Evolutionary conservation across 2,888 invertebrate genomes (phyloP), one percentile per base, ranked within the genome.

Genomic region (Lobophora halterata): DNA sequence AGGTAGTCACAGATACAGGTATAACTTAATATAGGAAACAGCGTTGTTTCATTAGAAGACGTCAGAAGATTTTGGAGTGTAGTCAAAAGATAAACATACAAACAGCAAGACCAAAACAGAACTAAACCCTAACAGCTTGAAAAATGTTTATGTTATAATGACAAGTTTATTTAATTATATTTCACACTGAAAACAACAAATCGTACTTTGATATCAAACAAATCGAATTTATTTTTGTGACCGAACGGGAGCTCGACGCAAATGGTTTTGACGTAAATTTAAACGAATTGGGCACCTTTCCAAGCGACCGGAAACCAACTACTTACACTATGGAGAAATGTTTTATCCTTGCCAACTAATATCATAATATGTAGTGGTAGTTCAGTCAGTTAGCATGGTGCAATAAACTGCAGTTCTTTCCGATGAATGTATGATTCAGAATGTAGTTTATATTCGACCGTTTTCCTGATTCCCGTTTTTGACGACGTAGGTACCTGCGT

Each of bases 191-290:
- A 29, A 39, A 29, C 14, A 26, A 40, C 14, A 41, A 13, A 35
- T 24, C 20, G 26, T 27, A 25, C 8, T 25, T 40, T 28, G 36
- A 37, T 44, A 21, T 41, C 33, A 37, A 43, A 37, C 37, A 49
- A 51, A 44, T 43, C 49, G 53, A 49, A 47, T 63, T 64, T 65
- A 67, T 68, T 66, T 71, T 65, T 59, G 65, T 52, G 63, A 53
- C 63, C 52, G 52, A 61, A 62, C 61, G 52, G 64, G 59, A 63
- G 63, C 52, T 55, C 52, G 40, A 65, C 71, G 66, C 66, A 66
- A 72, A 74, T 72, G 71, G 70, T 64, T 61, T 71, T 73, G 78
- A 79, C 77, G 79, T 63, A 72, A 65, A 66, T 73, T 68, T 59
- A 61, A 67, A 68, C 56, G 52, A 65, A 71, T 70, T 70, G 73